Evolutionary conservation across 2,113 vertebrate genomes (phyloP), one percentile per base, ranked within the genome.

Genomic region (Siniperca knerii): DNA sequence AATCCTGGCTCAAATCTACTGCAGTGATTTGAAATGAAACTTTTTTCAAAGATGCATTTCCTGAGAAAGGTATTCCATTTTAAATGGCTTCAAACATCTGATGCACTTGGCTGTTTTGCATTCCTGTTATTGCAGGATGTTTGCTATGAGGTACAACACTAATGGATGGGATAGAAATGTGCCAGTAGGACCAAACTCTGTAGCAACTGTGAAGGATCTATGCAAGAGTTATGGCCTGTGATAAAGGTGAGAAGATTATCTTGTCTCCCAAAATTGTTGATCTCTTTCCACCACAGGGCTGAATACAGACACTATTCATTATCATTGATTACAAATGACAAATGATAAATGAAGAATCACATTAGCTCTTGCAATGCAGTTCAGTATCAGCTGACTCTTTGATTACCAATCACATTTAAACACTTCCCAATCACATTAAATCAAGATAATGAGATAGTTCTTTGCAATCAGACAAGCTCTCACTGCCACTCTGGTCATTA

Each of bases 361-460:
- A 68, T 61, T 23, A 73, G 29, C 29, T 65, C 33, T 65, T 37
- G 25, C 40, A 60, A 33, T 52, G 33, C 25, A 29, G n/a, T 33
- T 79, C 64, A 44, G 29, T 42, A 52, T 81, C 29, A 64, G 61
- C 58, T 83, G 77, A 81, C 66, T 67, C n/a, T 73, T 57, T 76
- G 54, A 85, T 90, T 76, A 77, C 66, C 67, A 46, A 58, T 85
- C 82, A 76, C 52, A 78, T 84, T 83, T 78, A 79, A 79, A 81
- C 74, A 81, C 46, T 46, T 82, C 52, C 46, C 66, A 67, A 82
- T 82, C 71, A 37, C 73, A 71, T 83, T 75, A 74, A 67, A 70
- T 83, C 68, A 83, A 48, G 44, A 70, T 66, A 77, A 88, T 67
- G 52, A 71, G 68, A 13, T 42, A 15, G 3, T 54, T 81, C 7